Conservation (phyloP, 1,140 invertebrate species). For the Listronotus oregonensis region DNA sequence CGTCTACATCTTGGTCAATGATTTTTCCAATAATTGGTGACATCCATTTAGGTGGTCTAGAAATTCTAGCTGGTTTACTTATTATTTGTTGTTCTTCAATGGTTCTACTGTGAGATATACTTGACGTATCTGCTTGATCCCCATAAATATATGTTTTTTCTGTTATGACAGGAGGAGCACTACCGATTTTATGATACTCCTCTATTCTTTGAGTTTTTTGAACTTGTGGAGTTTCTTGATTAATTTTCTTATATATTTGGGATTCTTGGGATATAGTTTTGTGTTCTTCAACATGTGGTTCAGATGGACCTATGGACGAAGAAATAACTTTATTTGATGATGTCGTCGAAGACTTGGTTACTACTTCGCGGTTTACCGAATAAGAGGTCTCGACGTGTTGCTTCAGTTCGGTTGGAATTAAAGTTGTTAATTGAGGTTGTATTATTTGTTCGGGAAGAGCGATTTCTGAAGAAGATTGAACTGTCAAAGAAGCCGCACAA, state of each 20-base stretch:
- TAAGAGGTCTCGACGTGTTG: constrained; percentile 51
- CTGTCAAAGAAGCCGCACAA: constrained; percentile 65
- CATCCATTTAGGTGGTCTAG: constrained; percentile 69
- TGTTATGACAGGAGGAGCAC: constrained; percentile 46
- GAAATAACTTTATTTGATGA: constrained; percentile 51
- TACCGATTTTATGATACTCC: constrained; percentile 59
- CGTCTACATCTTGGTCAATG: constrained; percentile 73
- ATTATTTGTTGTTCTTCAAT: constrained; percentile 37
- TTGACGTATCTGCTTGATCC: constrained; percentile 26
- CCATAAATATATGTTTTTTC: constrained; percentile 47
- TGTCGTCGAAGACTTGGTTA: constrained; percentile 55
- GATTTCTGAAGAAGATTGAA: constrained; percentile 54
- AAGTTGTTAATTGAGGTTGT: not conserved
- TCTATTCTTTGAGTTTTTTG: constrained; percentile 59
- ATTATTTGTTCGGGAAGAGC: constrained; percentile 49
- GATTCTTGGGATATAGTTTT: constrained; percentile 51
- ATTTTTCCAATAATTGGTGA: constrained; percentile 74
- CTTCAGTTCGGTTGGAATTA: constrained; percentile 30
- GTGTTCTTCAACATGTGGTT: constrained; percentile 55
- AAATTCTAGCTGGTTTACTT: constrained; percentile 61
- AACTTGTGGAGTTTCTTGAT: constrained; percentile 52
- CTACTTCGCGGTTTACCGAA: constrained; percentile 55
- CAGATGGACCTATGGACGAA: constrained; percentile 32
- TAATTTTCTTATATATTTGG: constrained; percentile 52
- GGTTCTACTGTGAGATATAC: constrained; percentile 31